These are phyloP conservation scores for Drosophila niveifrons DNA, from an alignment of 2,888 invertebrate species.

Conservation along the genomic window DNA sequence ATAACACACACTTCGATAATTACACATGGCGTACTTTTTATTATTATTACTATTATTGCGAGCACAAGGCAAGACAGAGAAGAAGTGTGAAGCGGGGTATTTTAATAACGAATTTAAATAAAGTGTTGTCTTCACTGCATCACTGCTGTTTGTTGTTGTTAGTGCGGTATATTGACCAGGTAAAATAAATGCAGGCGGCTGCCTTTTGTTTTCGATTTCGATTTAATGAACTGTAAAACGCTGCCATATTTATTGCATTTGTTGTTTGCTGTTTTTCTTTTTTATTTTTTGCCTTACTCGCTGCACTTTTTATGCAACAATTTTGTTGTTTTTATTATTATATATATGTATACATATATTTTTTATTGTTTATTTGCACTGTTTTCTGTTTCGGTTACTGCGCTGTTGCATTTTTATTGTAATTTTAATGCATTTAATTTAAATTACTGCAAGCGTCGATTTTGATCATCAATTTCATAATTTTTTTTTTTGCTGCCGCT, in stretches of 20 bases:
- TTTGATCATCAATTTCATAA: slow-evolving; percentile 63
- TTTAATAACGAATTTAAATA: slow-evolving; percentile 51
- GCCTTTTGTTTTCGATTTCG: slow-evolving; percentile 71
- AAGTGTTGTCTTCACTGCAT: slow-evolving; percentile 51
- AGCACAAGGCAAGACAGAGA: neutral
- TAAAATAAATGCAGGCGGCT: slow-evolving; percentile 65
- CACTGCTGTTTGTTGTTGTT: slow-evolving; percentile 15
- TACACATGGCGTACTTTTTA: neutral
- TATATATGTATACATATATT: slow-evolving; percentile 7
- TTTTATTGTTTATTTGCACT: slow-evolving; percentile 67
- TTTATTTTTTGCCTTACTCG: slow-evolving; percentile 16
- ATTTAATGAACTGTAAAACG: slow-evolving; percentile 80
- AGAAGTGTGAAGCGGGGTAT: slow-evolving; percentile 15
- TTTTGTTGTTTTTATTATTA: slow-evolving; percentile 49
- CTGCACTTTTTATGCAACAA: slow-evolving; percentile 30
- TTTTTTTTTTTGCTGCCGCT: slow-evolving; percentile 32
- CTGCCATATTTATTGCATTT: slow-evolving; percentile 75
- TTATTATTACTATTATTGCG: neutral
- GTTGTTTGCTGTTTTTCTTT: slow-evolving; percentile 12
- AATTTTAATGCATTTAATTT: slow-evolving; percentile 77
- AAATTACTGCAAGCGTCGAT: slow-evolving; percentile 71
- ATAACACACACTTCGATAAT: slow-evolving; percentile 30
- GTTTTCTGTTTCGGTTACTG: slow-evolving; percentile 20
- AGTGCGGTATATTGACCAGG: slow-evolving; percentile 46
- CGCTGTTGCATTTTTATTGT: slow-evolving; percentile 48